Base-by-base conservation (phyloP, 1,140 invertebrate genomes). In the Hyles vespertilio region DNA sequence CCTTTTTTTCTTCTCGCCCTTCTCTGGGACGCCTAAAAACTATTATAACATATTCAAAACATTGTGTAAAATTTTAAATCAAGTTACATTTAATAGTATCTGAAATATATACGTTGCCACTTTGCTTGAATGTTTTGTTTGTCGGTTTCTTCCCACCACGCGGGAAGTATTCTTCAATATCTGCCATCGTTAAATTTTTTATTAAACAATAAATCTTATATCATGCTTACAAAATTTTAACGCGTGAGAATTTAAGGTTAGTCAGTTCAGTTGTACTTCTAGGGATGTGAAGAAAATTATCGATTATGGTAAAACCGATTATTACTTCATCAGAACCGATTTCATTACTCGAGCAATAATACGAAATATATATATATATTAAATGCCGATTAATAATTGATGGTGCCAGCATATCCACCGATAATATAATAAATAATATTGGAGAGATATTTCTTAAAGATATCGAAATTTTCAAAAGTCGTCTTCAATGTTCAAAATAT, bases 121-220 rank as follows among this genome's bases (percentile, higher is more conserved):
- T 84, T 70, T 86, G 84, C 56, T 82, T 81, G 60, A 89, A 80
- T 66, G 82, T 74, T 62, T 74, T 80, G 33, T 72, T 65, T 8
- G 77, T 86, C 45, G 84, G 82, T 61, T 90, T 89, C 73, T 85
- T 90, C n/a, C 90, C 89, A 33, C 90, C 90, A 69, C 90, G 78
- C 12, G 90, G 90, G 77, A 91, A 91, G 64, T 87, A 89, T 70
- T 89, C 83, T 58, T 90, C 88, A 9, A 68, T 72, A 36, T 82
- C 79, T 46, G 65, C 78, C 87, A 87, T 86, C 10, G 32, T 46
- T 36, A 33, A 56, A 56, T 33, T 47, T 22, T 11, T 22, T 51
- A 57, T 22, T 5, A 34, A 56, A 50, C 11, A 48, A 48, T 22
- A 48, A 5, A 48, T 32, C 6, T 3, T 22, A 32, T 1, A 22